Conservation (phyloP, 2,888 invertebrate species). For the Osmoderma eremita region DNA sequence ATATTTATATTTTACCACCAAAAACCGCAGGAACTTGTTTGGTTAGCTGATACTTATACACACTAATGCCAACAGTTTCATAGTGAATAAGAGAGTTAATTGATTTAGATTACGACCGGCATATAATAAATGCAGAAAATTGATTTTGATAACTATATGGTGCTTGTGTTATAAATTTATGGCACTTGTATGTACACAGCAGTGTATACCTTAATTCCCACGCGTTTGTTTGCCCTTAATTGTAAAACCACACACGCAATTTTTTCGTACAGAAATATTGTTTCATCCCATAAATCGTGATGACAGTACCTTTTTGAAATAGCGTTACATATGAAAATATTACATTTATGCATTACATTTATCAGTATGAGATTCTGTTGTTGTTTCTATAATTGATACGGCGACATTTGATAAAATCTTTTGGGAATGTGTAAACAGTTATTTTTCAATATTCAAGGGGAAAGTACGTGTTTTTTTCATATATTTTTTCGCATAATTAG, state of each 20-base stretch:
- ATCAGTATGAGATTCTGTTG: background rate
- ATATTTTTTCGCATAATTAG: background rate
- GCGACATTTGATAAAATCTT: constrained; percentile 27
- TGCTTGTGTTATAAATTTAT: constrained; percentile 14
- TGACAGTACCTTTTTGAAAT: background rate
- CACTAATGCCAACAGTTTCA: background rate
- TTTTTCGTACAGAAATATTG: constrained; percentile 15
- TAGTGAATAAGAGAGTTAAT: background rate
- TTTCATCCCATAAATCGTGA: constrained; percentile 3
- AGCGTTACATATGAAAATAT: constrained; percentile 14
- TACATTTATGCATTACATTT: background rate
- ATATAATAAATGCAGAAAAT: constrained; percentile 15
- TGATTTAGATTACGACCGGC: constrained; percentile 11
- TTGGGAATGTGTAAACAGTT: background rate
- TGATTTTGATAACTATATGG: constrained; percentile 4
- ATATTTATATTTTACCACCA: too few species aligned
- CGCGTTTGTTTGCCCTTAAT: constrained; percentile 11
- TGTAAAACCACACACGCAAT: background rate
- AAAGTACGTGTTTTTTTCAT: background rate
- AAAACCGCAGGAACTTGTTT: too few species aligned
- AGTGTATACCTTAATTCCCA: constrained; percentile 17
- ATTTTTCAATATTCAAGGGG: background rate
- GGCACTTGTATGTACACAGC: constrained; percentile 1
- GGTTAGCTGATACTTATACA: too few species aligned
- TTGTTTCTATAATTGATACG: constrained; percentile 21